Evolutionary conservation across 92 coral and sea anemone species (phyloP).

Genomic region (Chrysogorgia sp.): DNA sequence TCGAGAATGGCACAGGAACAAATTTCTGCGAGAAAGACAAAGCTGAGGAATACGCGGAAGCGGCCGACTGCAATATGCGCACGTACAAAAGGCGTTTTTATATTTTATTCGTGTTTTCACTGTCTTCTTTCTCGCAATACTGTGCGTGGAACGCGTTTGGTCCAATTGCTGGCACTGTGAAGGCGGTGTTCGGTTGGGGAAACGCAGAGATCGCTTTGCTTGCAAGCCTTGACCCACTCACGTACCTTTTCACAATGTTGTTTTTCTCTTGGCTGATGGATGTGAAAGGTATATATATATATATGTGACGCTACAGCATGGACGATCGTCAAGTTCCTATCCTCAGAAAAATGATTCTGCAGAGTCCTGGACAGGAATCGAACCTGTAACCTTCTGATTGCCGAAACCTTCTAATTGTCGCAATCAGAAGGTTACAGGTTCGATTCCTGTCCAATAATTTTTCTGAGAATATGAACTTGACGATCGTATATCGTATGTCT

Average conservation of each 20-base stretch:
- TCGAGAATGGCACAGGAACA: neutral
- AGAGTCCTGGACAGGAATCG: too few relatives aligned
- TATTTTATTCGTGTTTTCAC: constrained; percentile 79
- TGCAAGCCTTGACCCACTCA: constrained; percentile 96
- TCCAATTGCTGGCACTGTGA: constrained; percentile 92
- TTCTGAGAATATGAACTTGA: too few relatives aligned
- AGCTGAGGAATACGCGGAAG: constrained; percentile 14
- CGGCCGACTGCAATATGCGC: constrained; percentile 58
- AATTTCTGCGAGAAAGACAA: constrained; percentile 36
- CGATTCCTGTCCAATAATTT: too few relatives aligned
- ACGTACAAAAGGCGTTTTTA: constrained; percentile 92
- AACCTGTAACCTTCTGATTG: too few relatives aligned
- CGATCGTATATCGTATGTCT: too few relatives aligned
- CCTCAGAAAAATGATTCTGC: too few relatives aligned
- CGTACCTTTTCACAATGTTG: constrained; percentile 83
- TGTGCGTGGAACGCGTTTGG: constrained; percentile 98
- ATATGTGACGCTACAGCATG: too few relatives aligned
- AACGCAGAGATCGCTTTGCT: constrained; percentile 92
- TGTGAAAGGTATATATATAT: constrained; percentile 68
- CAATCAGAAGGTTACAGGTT: too few relatives aligned
- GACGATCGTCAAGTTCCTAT: too few relatives aligned
- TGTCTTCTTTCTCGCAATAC: constrained; percentile 78
- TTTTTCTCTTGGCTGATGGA: constrained; percentile 99
- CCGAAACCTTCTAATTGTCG: too few relatives aligned
- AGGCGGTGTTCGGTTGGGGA: constrained; percentile 89